Evolutionary conservation across 2,797 vertebrate genomes (phyloP).

Genomic region (Enteromius trimaculatus): DNA sequence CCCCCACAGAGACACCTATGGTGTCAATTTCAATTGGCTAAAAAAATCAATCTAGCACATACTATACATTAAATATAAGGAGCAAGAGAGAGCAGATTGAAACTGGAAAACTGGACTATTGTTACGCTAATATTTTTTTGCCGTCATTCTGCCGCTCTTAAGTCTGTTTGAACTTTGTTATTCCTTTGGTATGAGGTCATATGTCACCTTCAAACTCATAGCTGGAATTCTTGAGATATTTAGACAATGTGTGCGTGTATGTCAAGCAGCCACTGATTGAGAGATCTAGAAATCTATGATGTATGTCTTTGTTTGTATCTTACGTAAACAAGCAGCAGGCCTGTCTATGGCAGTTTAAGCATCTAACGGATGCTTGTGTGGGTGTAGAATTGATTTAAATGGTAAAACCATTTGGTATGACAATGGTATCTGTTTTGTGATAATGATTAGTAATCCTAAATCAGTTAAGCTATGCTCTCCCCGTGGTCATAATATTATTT

Average conservation of each 20-base stretch:
- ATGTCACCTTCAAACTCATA: background rate
- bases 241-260: background rate
- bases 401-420: slow-evolving; percentile 22
- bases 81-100: background rate
- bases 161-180: background rate
- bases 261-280: background rate
- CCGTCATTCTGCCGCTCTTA: background rate
- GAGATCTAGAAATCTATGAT: background rate
- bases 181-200: background rate
- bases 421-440: slow-evolving; percentile 38
- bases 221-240: background rate
- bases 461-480: slow-evolving; percentile 45
- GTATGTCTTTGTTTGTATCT: background rate
- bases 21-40: slow-evolving; percentile 20
- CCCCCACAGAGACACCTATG: background rate
- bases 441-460: slow-evolving; percentile 39
- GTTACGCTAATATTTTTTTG: background rate
- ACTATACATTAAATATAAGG: background rate
- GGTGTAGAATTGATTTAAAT: slow-evolving; percentile 30
- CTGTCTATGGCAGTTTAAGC: slow-evolving; percentile 30
- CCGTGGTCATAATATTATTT: slow-evolving; percentile 10
- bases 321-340: background rate
- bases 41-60: slow-evolving; percentile 27
- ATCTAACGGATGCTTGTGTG: slow-evolving; percentile 17
- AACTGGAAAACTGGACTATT: background rate